Percentiles rank a stretch among this genome's conserved stretches.
Conservation (phyloP, 2,888 invertebrate genomes). For the Tuberolachnus salignus region DNA sequence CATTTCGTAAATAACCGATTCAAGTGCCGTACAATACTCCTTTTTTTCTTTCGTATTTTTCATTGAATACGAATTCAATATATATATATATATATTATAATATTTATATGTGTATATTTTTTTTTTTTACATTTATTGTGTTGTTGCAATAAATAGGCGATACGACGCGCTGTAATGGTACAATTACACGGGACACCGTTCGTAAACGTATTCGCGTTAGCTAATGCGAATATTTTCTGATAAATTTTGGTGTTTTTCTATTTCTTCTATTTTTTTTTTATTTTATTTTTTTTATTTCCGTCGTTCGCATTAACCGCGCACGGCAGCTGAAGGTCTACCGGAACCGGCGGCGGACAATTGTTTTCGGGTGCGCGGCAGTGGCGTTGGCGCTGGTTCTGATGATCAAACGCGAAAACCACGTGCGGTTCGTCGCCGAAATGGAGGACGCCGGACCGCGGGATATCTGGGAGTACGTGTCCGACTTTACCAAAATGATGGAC, state of each 20-base stretch:
- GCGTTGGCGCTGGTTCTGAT: not conserved
- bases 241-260: not conserved
- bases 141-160: too few species aligned
- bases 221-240: not conserved
- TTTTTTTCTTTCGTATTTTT: too few species aligned
- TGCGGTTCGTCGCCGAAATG: constrained; percentile 62
- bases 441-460: constrained; percentile 67
- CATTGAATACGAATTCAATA: too few species aligned
- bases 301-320: too few species aligned
- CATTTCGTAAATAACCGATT: too few species aligned
- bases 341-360: not conserved
- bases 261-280: not conserved
- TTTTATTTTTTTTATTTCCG: not conserved
- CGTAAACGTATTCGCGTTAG: too few species aligned
- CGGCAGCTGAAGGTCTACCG: constrained; percentile 29
- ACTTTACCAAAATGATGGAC: constrained; percentile 74
- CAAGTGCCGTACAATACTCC: too few species aligned
- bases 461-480: constrained; percentile 77
- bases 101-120: too few species aligned
- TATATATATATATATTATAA: too few species aligned
- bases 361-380: not conserved
- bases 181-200: too few species aligned
- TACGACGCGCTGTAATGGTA: too few species aligned
- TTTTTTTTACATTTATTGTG: too few species aligned
- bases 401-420: not conserved